Evolutionary conservation across 2,113 vertebrate genomes (phyloP).

Genomic region (Eleginops maclovinus): DNA sequence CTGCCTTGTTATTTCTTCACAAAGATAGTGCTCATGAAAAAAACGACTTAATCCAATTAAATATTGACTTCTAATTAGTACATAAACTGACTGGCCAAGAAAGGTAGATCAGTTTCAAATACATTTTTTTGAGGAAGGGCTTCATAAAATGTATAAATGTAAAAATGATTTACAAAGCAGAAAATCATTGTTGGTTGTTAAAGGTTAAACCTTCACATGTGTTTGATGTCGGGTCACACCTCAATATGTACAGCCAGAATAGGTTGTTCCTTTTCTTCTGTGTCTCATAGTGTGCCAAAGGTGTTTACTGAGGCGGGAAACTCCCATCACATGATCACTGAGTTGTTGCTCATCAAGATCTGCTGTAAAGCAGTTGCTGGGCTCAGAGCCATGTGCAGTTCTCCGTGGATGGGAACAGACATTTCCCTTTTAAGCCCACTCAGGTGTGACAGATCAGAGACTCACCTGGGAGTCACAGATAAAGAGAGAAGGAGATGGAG

Average conservation of each 20-base stretch:
- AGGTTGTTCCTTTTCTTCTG: background rate
- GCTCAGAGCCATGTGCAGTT: conserved; percentile 8
- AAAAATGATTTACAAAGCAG: too few relatives aligned
- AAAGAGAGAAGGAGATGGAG: background rate
- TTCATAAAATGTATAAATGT: background rate
- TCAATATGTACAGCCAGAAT: background rate
- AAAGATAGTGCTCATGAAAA: background rate
- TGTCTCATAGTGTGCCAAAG: background rate
- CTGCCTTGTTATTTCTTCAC: too few relatives aligned
- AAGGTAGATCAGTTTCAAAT: too few relatives aligned
- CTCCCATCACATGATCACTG: background rate
- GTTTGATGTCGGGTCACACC: background rate
- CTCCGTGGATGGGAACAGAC: conserved; percentile 2
- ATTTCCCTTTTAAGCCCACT: background rate
- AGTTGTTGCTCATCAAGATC: conserved; percentile 30
- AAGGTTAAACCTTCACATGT: too few relatives aligned
- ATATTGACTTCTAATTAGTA: background rate
- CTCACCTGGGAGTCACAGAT: conserved; percentile 26
- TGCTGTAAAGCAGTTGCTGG: conserved; percentile 39
- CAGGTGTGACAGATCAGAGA: conserved; percentile 44
- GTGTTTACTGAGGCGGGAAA: background rate
- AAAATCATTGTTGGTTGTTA: background rate
- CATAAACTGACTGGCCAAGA: background rate
- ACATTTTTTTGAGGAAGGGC: too few relatives aligned
- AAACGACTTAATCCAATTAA: background rate